Conservation (phyloP, 2,888 invertebrate species). For the Cantharis lateralis region DNA sequence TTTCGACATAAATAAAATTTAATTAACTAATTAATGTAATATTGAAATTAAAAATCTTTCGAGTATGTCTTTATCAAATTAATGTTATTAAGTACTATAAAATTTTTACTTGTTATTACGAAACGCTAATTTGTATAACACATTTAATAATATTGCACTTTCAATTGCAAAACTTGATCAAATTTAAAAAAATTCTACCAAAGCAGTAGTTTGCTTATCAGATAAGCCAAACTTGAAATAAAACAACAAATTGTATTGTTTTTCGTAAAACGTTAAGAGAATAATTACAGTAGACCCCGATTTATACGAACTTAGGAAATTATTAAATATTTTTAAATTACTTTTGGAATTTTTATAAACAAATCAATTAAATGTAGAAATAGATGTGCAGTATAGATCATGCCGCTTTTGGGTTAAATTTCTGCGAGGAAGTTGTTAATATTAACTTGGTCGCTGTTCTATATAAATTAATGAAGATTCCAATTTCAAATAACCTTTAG, state of each 20-base stretch:
- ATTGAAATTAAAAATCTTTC: neutral
- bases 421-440: neutral
- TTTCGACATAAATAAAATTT: neutral
- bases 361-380: neutral
- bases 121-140: neutral
- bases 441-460: neutral
- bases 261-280: neutral
- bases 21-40: neutral
- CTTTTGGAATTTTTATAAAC: neutral
- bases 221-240: neutral
- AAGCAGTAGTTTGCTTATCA: neutral
- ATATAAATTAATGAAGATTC: neutral
- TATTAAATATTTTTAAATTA: neutral
- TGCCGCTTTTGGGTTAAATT: neutral
- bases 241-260: neutral
- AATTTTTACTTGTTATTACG: neutral
- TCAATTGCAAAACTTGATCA: neutral
- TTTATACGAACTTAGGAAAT: neutral
- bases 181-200: neutral
- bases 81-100: neutral
- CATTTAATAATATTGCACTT: neutral
- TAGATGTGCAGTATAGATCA: neutral
- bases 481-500: neutral
- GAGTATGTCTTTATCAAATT: neutral
- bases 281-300: neutral